Evolutionary conservation across 2,797 vertebrate species (phyloP).

Genomic region (Crypturellus tataupa): DNA sequence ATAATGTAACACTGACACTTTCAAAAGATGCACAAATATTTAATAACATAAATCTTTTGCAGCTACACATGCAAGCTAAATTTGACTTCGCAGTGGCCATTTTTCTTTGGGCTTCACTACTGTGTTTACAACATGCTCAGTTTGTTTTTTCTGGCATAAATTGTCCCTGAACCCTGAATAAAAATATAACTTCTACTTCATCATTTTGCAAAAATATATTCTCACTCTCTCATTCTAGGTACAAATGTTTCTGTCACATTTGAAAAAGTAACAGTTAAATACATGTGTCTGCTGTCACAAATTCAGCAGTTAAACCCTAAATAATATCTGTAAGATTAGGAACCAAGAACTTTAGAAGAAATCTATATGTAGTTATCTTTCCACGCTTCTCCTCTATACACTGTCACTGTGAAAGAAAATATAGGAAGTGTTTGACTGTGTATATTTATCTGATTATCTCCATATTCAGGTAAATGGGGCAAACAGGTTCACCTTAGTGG

Average conservation of each 20-base stretch:
- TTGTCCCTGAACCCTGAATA: constrained; percentile 60
- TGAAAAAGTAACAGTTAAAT: constrained; percentile 69
- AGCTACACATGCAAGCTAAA: background rate
- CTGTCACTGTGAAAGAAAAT: constrained; percentile 26
- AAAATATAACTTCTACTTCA: constrained; percentile 65
- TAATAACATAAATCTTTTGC: constrained; percentile 1
- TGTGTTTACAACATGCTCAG: constrained; percentile 3
- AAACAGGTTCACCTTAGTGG: constrained; percentile 47
- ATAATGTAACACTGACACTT: background rate
- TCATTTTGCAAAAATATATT: constrained; percentile 43
- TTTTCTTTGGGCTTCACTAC: constrained; percentile 29
- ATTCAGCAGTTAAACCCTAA: constrained; percentile 66
- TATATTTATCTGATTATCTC: constrained; percentile 48
- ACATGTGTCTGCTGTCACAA: constrained; percentile 72
- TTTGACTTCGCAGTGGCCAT: background rate
- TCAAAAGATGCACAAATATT: background rate
- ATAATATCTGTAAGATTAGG: constrained; percentile 69
- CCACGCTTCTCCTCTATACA: background rate
- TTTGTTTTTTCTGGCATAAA: constrained; percentile 66
- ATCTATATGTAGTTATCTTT: constrained; percentile 33
- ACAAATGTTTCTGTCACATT: constrained; percentile 67
- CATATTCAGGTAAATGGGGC: constrained; percentile 57
- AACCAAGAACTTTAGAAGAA: constrained; percentile 32
- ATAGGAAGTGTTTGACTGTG: constrained; percentile 3
- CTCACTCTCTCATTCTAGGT: constrained; percentile 17